phyloP scores from a whole-genome alignment of 2,113 vertebrate species.

The Ochotona princeps region DNA sequence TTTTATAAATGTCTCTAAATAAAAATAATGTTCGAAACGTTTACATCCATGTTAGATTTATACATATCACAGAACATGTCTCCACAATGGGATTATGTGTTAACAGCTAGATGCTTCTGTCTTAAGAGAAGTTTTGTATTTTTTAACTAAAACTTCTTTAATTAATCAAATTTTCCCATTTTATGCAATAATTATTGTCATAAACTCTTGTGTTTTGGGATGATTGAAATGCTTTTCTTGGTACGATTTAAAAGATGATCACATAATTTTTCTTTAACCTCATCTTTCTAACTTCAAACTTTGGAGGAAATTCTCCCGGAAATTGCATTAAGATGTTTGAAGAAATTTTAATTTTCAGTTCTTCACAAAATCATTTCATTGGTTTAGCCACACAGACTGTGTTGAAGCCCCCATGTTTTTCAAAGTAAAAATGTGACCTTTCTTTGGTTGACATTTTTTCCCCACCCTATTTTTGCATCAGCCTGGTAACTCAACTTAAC shows the following conservation, averaged over 20 bases:
- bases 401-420: not conserved
- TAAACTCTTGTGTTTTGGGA: not conserved
- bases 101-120: not conserved
- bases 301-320: not conserved
- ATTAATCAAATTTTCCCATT: not conserved
- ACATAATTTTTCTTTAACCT: not conserved
- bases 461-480: not conserved
- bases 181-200: constrained; percentile 25
- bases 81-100: not conserved
- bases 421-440: not conserved
- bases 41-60: not conserved
- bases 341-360: constrained; percentile 35
- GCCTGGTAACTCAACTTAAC: not conserved
- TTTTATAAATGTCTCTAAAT: constrained; percentile 19
- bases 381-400: not conserved
- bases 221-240: constrained; percentile 38
- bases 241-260: constrained; percentile 11
- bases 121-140: not conserved
- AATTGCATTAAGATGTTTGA: not conserved
- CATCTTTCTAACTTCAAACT: not conserved
- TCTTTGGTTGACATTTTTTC: not conserved
- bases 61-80: not conserved
- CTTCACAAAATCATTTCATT: constrained; percentile 22
- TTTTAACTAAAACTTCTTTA: constrained; percentile 25
- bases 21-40: not conserved